These are phyloP conservation scores for Lacerta agilis DNA, from an alignment of 2,797 vertebrate genomes.

Conservation along the genomic window DNA sequence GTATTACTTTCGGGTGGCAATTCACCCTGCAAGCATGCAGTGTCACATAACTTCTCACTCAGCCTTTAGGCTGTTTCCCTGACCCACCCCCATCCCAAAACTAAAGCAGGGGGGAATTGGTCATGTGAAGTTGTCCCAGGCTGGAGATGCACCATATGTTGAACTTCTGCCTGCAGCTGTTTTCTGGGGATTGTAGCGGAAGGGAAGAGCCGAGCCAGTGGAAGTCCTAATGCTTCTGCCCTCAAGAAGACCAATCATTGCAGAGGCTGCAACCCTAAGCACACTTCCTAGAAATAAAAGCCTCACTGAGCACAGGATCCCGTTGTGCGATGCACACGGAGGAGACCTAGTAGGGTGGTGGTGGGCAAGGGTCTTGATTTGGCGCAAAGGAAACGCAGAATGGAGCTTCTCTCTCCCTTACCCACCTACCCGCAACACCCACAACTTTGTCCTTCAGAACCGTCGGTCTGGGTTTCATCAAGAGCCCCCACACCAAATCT, in stretches of 20 bases:
- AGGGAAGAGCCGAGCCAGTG: neutral
- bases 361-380: neutral
- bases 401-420: neutral
- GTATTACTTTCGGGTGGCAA: neutral
- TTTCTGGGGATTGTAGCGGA: neutral
- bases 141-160: neutral
- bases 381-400: neutral
- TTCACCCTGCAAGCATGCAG: neutral
- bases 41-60: neutral
- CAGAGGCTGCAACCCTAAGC: neutral
- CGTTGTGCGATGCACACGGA: neutral
- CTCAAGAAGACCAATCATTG: neutral
- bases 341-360: neutral
- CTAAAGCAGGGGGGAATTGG: neutral
- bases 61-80: neutral
- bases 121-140: neutral
- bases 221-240: neutral
- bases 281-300: neutral
- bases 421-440: neutral
- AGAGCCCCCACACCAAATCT: neutral
- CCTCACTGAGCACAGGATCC: neutral
- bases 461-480: neutral
- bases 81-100: neutral
- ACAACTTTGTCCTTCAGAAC: neutral
- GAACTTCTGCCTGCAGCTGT: neutral